Conservation (phyloP, 2,888 invertebrate species). For the Cataglyphis rosenhaueri region DNA sequence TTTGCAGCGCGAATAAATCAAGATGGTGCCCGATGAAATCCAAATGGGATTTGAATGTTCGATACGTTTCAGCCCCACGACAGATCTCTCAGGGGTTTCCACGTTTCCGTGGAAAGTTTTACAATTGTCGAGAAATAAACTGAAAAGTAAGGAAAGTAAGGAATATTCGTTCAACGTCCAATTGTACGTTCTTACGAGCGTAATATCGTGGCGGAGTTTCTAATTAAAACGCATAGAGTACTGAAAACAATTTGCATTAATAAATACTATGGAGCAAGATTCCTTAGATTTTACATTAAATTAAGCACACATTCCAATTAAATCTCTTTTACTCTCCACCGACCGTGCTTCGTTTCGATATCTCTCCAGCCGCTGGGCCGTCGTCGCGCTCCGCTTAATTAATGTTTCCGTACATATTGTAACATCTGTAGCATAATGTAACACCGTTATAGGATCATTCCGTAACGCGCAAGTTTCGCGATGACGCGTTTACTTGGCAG, state of each 20-base stretch:
- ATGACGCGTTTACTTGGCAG: constrained; percentile 64
- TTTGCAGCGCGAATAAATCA: constrained; percentile 61
- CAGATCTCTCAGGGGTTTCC: neutral
- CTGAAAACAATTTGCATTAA: constrained; percentile 47
- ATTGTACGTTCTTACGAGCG: neutral
- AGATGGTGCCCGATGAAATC: constrained; percentile 39
- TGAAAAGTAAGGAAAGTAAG: neutral
- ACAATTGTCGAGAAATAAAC: constrained; percentile 9
- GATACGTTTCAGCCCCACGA: constrained; percentile 15
- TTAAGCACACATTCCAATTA: constrained; percentile 33
- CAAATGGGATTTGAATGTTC: constrained; percentile 41
- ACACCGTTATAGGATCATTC: constrained; percentile 33
- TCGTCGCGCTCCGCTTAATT: constrained; percentile 24
- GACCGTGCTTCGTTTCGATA: constrained; percentile 38
- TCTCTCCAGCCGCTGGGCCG: neutral
- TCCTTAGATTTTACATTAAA: constrained; percentile 32
- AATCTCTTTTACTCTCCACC: neutral
- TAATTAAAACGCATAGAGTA: constrained; percentile 14
- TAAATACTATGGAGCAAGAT: constrained; percentile 32
- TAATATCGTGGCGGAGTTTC: neutral
- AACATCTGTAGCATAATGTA: constrained; percentile 44
- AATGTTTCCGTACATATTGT: constrained; percentile 46
- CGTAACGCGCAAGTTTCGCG: constrained; percentile 56
- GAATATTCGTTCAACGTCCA: neutral
- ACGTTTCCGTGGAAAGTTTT: constrained; percentile 4